Conservation (phyloP, 2,888 invertebrate species). For the Morpho deidamia region DNA sequence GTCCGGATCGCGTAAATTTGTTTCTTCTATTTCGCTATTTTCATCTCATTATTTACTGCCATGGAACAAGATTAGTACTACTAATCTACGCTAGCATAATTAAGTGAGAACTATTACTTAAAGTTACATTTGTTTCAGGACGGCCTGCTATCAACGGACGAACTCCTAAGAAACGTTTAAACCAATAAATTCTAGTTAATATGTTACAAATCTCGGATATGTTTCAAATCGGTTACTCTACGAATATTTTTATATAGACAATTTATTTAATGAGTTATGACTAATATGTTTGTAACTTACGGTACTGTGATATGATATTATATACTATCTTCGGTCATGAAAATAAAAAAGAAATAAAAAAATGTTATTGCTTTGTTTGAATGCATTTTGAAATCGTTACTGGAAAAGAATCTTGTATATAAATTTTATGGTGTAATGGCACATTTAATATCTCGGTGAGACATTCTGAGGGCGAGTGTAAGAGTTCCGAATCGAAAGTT, state of each 20-base stretch:
- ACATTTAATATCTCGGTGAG: constrained; percentile 3
- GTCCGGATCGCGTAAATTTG: too few relatives aligned
- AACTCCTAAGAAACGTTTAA: constrained; percentile 73
- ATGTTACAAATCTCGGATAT: constrained; percentile 20
- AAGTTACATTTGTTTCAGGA: constrained; percentile 61
- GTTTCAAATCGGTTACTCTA: constrained; percentile 37
- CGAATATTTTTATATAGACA: constrained; percentile 34
- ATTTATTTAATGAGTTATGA: constrained; percentile 31
- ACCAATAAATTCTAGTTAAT: constrained; percentile 28
- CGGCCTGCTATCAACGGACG: constrained; percentile 75
- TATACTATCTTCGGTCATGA: constrained; percentile 33
- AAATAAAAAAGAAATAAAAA: constrained; percentile 10
- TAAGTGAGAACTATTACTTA: too few relatives aligned
- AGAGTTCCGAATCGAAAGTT: too few relatives aligned
- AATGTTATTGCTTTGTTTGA: not conserved
- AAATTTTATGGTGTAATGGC: constrained; percentile 6
- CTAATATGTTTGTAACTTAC: constrained; percentile 42
- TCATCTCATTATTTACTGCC: too few relatives aligned
- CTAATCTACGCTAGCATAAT: too few relatives aligned
- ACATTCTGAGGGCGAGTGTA: not conserved
- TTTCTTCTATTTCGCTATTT: too few relatives aligned
- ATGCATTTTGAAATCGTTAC: not conserved
- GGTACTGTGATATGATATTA: constrained; percentile 63
- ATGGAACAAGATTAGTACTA: too few relatives aligned
- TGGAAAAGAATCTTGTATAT: constrained; percentile 12